A percentile compares a stretch with the other conserved stretches of the same genome.
Conservation (phyloP, 2,797 vertebrate species). For the Pseudochaenichthys georgianus region DNA sequence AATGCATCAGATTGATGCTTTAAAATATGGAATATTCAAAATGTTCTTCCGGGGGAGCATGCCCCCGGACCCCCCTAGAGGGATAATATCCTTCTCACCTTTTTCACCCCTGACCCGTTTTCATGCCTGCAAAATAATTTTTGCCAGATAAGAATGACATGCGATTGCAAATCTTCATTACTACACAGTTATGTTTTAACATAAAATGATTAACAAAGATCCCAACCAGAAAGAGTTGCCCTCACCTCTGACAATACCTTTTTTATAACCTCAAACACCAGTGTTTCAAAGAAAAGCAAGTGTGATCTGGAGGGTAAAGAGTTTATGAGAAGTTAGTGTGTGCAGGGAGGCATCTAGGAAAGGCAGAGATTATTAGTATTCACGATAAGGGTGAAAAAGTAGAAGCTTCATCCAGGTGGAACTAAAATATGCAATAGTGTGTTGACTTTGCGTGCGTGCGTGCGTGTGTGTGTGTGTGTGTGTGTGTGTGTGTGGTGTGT, state of each 20-base stretch:
- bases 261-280: background rate
- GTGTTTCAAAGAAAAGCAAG: constrained; percentile 7
- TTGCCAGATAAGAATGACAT: no score
- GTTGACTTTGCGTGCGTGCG: constrained; percentile 11
- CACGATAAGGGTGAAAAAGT: constrained; percentile 75
- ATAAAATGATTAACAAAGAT: background rate
- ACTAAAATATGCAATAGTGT: constrained; percentile 71
- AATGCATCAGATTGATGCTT: no score
- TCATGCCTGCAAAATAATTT: no score
- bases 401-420: constrained; percentile 61
- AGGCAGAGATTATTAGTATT: constrained; percentile 68
- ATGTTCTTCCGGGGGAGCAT: no score
- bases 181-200: background rate
- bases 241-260: background rate
- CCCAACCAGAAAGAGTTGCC: background rate
- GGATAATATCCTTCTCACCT: no score
- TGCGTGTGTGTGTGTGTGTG: background rate
- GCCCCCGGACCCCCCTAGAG: no score
- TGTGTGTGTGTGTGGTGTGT: no score
- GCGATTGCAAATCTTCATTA: no score
- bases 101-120: no score
- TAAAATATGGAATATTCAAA: no score
- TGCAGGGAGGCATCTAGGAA: constrained; percentile 23
- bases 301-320: constrained; percentile 19
- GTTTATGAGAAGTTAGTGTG: constrained; percentile 44